phyloP scores from a whole-genome alignment of 2,113 vertebrate species.

The Macrotus californicus region DNA sequence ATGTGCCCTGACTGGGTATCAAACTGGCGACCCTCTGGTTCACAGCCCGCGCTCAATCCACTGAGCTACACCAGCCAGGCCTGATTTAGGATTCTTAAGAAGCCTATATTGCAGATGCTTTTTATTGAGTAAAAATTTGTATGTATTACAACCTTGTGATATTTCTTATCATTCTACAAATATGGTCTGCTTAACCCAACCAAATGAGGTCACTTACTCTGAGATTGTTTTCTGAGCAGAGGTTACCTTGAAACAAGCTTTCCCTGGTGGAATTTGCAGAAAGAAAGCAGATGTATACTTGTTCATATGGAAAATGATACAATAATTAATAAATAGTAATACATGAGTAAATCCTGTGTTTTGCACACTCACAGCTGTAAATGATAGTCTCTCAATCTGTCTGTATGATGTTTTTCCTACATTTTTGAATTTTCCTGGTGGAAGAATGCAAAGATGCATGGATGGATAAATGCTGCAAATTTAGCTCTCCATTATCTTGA shows the following conservation, averaged over 20 bases:
- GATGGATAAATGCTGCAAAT: fast-evolving
- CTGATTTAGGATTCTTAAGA: background rate
- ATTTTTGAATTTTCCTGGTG: background rate
- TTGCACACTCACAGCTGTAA: background rate
- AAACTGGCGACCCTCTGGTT: too few relatives aligned
- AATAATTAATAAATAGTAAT: background rate
- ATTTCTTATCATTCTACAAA: background rate
- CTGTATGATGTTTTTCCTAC: background rate
- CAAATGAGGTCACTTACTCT: background rate
- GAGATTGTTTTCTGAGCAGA: background rate
- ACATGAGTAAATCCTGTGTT: background rate
- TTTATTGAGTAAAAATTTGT: background rate
- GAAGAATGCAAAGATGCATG: background rate
- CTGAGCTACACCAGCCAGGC: too few relatives aligned
- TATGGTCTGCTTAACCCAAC: background rate
- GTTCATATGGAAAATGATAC: background rate
- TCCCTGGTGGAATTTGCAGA: background rate
- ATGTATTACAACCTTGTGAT: background rate
- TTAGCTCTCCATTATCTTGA: background rate
- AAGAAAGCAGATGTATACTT: background rate
- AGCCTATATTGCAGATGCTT: fast-evolving
- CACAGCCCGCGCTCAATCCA: too few relatives aligned
- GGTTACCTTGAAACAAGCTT: background rate
- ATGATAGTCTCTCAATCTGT: background rate
- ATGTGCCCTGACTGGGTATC: too few relatives aligned